Conservation (phyloP, 2,113 vertebrate genomes). For the Myrmecobius fasciatus region DNA sequence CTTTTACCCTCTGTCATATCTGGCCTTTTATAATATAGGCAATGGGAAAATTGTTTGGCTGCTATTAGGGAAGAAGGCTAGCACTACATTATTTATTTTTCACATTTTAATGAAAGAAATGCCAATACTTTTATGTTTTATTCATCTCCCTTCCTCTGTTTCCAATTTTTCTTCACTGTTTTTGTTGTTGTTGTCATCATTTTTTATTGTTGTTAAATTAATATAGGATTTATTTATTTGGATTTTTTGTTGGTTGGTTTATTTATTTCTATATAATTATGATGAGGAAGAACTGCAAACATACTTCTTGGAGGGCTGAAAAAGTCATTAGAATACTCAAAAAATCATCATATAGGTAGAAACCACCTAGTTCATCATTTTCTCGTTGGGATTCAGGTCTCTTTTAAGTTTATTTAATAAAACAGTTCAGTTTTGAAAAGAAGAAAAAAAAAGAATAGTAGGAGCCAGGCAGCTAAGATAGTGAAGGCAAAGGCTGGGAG, state of each 20-base stretch:
- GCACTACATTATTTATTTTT: not conserved
- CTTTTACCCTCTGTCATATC: not conserved
- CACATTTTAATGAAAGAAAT: not conserved
- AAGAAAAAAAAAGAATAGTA: conserved; percentile 23
- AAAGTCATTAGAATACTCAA: not conserved
- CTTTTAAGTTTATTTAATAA: conserved; percentile 60
- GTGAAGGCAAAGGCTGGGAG: conserved; percentile 12
- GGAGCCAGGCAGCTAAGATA: conserved; percentile 5
- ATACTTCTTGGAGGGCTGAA: not conserved
- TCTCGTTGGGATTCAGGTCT: conserved; percentile 5
- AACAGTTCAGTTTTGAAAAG: conserved; percentile 5
- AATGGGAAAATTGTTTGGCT: not conserved
- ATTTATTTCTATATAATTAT: not conserved
- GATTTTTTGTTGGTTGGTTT: not conserved
- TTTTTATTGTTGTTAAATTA: no score
- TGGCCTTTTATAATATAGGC: not conserved
- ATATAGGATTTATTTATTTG: not conserved
- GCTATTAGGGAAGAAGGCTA: not conserved
- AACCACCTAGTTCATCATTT: conserved; percentile 38
- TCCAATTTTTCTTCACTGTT: not conserved
- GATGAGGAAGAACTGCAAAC: not conserved
- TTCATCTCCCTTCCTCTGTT: not conserved
- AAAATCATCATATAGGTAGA: not conserved
- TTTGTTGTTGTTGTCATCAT: no score
- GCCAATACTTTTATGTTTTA: not conserved